Evolutionary conservation across 2,113 vertebrate genomes (phyloP).

Genomic region (Amazona vittata): DNA sequence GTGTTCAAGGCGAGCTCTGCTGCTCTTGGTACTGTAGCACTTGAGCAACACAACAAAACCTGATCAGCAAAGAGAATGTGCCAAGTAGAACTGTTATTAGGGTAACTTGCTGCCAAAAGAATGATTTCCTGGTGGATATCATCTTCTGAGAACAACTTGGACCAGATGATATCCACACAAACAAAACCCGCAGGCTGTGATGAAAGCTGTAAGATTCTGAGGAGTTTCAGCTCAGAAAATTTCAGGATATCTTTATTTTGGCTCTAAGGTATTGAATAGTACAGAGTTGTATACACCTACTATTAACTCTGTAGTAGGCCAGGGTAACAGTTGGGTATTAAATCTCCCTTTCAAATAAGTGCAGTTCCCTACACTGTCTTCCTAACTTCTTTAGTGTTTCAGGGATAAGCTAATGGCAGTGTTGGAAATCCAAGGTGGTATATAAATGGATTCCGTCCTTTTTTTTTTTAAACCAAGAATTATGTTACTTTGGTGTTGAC

Average conservation of each 20-base stretch:
- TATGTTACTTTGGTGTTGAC: not conserved
- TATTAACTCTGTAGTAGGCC: conserved; percentile 15
- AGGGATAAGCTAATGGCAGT: not conserved
- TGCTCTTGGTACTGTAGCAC: not conserved
- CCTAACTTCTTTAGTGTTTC: not conserved
- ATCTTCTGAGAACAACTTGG: not conserved
- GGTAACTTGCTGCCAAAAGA: conserved; percentile 9
- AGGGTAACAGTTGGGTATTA: not conserved
- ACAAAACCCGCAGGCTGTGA: not conserved
- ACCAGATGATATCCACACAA: not conserved
- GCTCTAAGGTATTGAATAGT: not conserved
- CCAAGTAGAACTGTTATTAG: not conserved
- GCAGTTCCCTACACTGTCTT: not conserved
- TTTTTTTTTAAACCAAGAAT: not conserved
- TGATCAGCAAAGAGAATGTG: not conserved
- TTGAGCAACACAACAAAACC: not conserved
- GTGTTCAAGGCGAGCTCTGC: conserved; percentile 3
- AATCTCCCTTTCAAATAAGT: not conserved
- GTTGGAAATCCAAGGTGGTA: not conserved
- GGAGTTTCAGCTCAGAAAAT: not conserved
- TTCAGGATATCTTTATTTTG: conserved; percentile 5
- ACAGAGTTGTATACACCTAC: not conserved
- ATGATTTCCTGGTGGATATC: not conserved
- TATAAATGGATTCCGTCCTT: not conserved
- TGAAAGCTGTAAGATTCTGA: not conserved